Evolutionary conservation across 2,888 invertebrate genomes (phyloP), one percentile per base, ranked within the genome.

Genomic region (Acanthopleura granulata): DNA sequence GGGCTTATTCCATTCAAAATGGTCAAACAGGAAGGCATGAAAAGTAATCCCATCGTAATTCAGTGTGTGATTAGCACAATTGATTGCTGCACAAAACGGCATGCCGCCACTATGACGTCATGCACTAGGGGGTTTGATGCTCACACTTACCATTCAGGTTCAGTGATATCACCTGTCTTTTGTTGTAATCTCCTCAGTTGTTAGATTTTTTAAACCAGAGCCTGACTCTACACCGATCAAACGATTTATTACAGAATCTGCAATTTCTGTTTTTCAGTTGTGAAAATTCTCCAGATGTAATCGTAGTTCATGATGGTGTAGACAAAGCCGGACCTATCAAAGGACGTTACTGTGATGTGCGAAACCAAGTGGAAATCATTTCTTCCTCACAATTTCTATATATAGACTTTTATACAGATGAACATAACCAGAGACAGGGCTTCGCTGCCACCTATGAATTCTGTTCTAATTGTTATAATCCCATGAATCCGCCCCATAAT

Each of bases 401-500:
- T 76, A 83, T 87, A 77, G 82, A 85, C 72, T 86, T 87, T 77
- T 76, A 75, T 69, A 83, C 84, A 4, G 85, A 85, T 75, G 76
- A 77, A 49, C 74, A 75, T 25, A 72, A 80, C 49, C 80, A 86
- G 71, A 79, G 77, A 79, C 82, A 87, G 76, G 87, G 87, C 30
- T 87, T 87, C 76, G 82, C 85, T 66, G 87, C 86, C 62, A 83
- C 80, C 29, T 86, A 82, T 73, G 72, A 79, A 69, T 83, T 83
- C 74, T 77, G 79, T 22, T 75, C 79, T 49, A 76, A 79, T 40
- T 71, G 71, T 71, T 71, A 49, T 49, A 49, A 71, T 71, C 66
- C 66, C 29, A 66, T 66, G 29, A 22, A 22, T 27, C 71, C 71
- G 71, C 71, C 49, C 49, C 40, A 71, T 22, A 40, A 40, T 49